A percentile compares a stretch with the other conserved stretches of the same genome.
These are phyloP conservation scores for Gallinago media DNA, from an alignment of 2,113 vertebrate genomes.

Conservation along the genomic window DNA sequence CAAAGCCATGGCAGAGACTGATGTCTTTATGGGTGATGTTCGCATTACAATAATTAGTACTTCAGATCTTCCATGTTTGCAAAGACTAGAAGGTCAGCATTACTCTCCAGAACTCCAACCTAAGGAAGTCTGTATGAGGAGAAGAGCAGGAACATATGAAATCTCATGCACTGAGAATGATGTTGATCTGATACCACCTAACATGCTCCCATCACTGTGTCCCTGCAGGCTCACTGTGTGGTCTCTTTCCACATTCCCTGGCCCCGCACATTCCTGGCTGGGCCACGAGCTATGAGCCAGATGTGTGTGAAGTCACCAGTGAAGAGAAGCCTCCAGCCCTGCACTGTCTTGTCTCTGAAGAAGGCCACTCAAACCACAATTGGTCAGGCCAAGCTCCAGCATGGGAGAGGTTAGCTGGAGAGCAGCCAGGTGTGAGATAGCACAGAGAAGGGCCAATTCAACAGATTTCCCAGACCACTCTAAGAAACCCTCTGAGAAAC, in stretches of 20 bases:
- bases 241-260: not conserved
- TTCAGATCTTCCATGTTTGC: not conserved
- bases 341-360: not conserved
- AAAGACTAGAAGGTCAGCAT: not conserved
- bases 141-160: not conserved
- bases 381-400: not conserved
- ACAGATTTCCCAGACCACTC: not conserved
- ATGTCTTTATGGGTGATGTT: not conserved
- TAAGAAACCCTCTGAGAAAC: not conserved
- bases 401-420: not conserved
- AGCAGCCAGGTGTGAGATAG: not conserved
- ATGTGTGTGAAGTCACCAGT: not conserved
- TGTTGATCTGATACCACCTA: not conserved
- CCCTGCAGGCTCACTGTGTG: accelerated
- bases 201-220: accelerated
- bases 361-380: not conserved
- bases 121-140: not conserved
- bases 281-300: not conserved
- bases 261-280: not conserved
- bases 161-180: not conserved
- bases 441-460: not conserved
- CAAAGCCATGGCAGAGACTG: not conserved
- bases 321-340: not conserved
- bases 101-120: not conserved
- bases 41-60: not conserved